A percentile compares a stretch with the other conserved stretches of the same genome.
These are phyloP conservation scores for Labeo rohita DNA, from an alignment of 2,113 vertebrate species.

Conservation along the genomic window DNA sequence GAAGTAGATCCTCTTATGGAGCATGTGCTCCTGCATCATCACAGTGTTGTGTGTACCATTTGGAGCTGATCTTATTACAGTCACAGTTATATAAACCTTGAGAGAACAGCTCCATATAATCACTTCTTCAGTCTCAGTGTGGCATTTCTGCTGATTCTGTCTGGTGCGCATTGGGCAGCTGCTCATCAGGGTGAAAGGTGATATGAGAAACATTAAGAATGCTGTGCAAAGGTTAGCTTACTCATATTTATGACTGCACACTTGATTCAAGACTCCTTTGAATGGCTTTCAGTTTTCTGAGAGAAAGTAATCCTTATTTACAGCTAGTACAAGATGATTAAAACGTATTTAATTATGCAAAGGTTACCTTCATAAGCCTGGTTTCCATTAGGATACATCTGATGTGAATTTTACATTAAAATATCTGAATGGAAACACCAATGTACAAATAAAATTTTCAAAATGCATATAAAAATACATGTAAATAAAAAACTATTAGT, in stretches of 20 bases:
- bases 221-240: conserved; percentile 37
- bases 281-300: background rate
- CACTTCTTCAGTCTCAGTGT: conserved; percentile 28
- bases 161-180: conserved; percentile 8
- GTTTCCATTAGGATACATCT: background rate
- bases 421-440: background rate
- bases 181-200: conserved; percentile 39
- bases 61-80: conserved; percentile 31
- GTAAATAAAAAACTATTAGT: too few relatives aligned
- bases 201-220: conserved; percentile 24
- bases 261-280: background rate
- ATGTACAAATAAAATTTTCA: background rate
- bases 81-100: conserved; percentile 50
- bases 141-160: conserved; percentile 36
- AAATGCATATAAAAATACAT: background rate
- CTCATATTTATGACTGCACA: background rate
- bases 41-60: conserved; percentile 29
- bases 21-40: conserved; percentile 47
- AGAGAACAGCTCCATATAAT: conserved; percentile 37
- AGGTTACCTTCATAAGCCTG: background rate
- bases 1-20: conserved; percentile 47
- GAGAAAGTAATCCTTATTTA: background rate
- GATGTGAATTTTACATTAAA: background rate
- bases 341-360: background rate
- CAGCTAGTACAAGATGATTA: background rate